Conservation (phyloP, 1,140 invertebrate genomes). For the Frieseomelitta varia region DNA sequence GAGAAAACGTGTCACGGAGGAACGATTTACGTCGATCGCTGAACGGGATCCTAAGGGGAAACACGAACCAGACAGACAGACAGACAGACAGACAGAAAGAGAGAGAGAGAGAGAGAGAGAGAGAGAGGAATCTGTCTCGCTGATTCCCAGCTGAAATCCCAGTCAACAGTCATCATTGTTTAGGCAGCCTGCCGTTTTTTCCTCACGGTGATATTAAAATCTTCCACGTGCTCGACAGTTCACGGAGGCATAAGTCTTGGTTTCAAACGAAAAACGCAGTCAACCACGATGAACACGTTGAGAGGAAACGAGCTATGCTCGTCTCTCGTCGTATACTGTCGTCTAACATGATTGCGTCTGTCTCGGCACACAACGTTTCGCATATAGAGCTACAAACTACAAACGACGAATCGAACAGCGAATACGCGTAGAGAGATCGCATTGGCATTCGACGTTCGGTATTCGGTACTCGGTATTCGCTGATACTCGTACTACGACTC, state of each 20-base stretch:
- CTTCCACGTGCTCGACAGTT: constrained; percentile 31
- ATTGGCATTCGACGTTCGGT: neutral
- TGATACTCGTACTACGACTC: neutral
- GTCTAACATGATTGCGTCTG: constrained; percentile 11
- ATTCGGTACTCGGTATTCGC: neutral
- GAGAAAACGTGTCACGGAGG: constrained; percentile 2
- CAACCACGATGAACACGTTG: neutral
- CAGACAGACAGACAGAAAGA: too few relatives aligned
- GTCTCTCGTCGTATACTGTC: too few relatives aligned
- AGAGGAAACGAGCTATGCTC: neutral
- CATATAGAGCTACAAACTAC: neutral
- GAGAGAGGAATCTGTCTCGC: neutral
- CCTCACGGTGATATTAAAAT: constrained; percentile 40
- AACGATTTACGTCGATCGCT: neutral
- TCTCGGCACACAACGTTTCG: constrained; percentile 6
- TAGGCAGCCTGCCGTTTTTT: neutral
- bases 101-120: neutral
- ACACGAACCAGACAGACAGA: neutral
- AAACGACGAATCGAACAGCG: neutral
- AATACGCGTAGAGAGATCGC: neutral
- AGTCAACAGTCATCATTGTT: constrained; percentile 13
- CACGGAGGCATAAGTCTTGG: neutral
- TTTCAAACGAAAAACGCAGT: neutral
- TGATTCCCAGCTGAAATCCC: neutral
- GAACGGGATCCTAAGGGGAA: neutral